Base-by-base conservation (phyloP, 2,797 vertebrate genomes). In the Takifugu rubripes region DNA sequence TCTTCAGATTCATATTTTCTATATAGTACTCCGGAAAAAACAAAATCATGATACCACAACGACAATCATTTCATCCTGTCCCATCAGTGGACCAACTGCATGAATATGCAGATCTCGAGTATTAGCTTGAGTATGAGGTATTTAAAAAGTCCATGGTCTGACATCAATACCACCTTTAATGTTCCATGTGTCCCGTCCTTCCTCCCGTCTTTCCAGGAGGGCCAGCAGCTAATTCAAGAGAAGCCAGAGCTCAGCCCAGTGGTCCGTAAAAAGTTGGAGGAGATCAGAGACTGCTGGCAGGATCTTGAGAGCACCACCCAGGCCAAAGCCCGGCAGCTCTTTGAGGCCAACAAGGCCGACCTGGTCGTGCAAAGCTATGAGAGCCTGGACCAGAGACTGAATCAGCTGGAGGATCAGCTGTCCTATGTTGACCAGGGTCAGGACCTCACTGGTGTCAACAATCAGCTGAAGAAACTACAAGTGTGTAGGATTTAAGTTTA, bases 261-360 rank as follows among this genome's bases (percentile, higher is more conserved):
- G 0, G 94, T 96, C 59, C 86, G 83, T 71, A 90, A 74, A 85
- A 94, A 96, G 75, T 85, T 97, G 76, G 91, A 89, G 6, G 93
- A 96, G 85, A 94, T 97, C 78, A 85, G 91, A 40, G 93, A 94
- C 75, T 95, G 94, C 75, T 97, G 95, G 95, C 88, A 87, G 0
- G 94, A 96, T 55, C 89, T 97, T 70, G 94, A 97, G 86, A 93
- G 88, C 81, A 93, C 91, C 58, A 94, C 95, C 0, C 90, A 95
- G 84, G 93, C 91, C 59, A 94, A 93, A 78, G 94, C 95, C 0
- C 87, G 88, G 25, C 93, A 94, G 84, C 93, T 97, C 49, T 94
- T 95, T 1, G 93, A 96, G 73, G 90, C 93, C 72, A 94, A 93
- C 79, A 92, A 91, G 71, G 93, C 94, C 0, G 93, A 96, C 77